A percentile compares a stretch with the other conserved stretches of the same genome.
These are phyloP conservation scores for Dreissena rostriformis DNA, from an alignment of 1,140 invertebrate species.

Conservation along the genomic window DNA sequence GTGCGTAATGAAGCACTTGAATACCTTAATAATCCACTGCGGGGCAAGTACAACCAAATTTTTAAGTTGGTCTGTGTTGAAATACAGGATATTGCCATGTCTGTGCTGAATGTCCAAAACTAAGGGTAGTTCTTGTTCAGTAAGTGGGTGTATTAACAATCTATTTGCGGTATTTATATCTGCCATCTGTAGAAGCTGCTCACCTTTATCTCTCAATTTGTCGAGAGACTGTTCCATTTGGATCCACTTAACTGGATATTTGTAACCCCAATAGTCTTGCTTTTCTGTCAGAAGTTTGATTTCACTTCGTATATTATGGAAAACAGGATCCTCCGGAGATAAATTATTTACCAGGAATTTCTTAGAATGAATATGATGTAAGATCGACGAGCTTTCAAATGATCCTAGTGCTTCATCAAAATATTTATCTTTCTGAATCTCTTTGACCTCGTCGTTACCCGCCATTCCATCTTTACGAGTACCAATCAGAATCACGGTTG, in stretches of 20 bases:
- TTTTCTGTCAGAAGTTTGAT: not conserved
- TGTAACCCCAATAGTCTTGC: constrained; percentile 25
- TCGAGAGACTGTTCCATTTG: constrained; percentile 15
- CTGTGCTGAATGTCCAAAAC: constrained; percentile 25
- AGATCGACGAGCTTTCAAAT: not conserved
- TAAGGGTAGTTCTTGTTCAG: constrained; percentile 9
- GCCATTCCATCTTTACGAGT: constrained; percentile 35
- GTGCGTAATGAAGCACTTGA: constrained; percentile 40
- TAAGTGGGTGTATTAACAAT: not conserved
- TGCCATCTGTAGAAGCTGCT: constrained; percentile 19
- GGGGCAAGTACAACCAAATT: constrained; percentile 22
- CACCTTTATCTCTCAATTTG: constrained; percentile 9
- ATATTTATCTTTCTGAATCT: constrained; percentile 29
- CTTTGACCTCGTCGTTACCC: constrained; percentile 22
- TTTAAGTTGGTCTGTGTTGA: constrained; percentile 19
- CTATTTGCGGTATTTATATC: not conserved
- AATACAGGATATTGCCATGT: constrained; percentile 30
- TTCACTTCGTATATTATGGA: constrained; percentile 4
- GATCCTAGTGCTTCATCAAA: constrained; percentile 38
- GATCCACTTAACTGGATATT: constrained; percentile 20
- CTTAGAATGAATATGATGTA: constrained; percentile 6
- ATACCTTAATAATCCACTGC: constrained; percentile 44
- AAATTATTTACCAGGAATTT: constrained; percentile 39
- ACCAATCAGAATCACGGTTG: constrained; percentile 29
- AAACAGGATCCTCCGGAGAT: not conserved